phyloP scores from a whole-genome alignment of 2,888 invertebrate genomes.

The Athripsodes cinereus region DNA sequence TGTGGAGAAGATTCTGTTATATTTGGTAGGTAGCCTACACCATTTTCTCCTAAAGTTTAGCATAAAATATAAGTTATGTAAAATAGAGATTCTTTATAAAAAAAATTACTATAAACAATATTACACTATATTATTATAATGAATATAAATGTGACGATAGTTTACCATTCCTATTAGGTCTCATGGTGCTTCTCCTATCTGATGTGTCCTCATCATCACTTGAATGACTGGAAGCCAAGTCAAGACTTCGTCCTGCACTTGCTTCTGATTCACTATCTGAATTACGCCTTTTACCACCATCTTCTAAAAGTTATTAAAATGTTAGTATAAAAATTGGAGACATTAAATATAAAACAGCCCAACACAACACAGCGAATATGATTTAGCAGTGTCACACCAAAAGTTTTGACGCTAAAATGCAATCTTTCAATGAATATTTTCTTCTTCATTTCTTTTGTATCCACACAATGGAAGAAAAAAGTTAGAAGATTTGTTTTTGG shows the following conservation, averaged over 20 bases:
- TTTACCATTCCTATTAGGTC: slow-evolving; percentile 37
- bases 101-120: background rate
- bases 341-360: background rate
- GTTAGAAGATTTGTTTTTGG: too few relatives aligned
- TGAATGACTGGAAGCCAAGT: slow-evolving; percentile 91
- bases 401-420: slow-evolving; percentile 5
- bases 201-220: slow-evolving; percentile 80
- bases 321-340: slow-evolving; percentile 2
- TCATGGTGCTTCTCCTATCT: slow-evolving; percentile 41
- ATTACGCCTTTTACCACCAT: slow-evolving; percentile 37
- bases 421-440: too few relatives aligned
- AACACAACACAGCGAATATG: too few relatives aligned
- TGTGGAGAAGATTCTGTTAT: slow-evolving; percentile 46
- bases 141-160: slow-evolving; percentile 33
- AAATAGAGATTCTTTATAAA: background rate
- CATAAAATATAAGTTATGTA: background rate
- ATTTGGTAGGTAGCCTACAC: slow-evolving; percentile 40
- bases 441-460: too few relatives aligned
- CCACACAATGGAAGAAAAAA: too few relatives aligned
- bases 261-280: slow-evolving; percentile 78
- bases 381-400: slow-evolving; percentile 25
- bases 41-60: slow-evolving; percentile 11
- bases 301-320: slow-evolving; percentile 32
- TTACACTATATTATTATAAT: background rate
- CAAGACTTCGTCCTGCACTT: slow-evolving; percentile 72